A percentile compares a stretch with the other conserved stretches of the same genome.
phyloP scores from a whole-genome alignment of 2,888 invertebrate species.

The Thymelicus lineola region DNA sequence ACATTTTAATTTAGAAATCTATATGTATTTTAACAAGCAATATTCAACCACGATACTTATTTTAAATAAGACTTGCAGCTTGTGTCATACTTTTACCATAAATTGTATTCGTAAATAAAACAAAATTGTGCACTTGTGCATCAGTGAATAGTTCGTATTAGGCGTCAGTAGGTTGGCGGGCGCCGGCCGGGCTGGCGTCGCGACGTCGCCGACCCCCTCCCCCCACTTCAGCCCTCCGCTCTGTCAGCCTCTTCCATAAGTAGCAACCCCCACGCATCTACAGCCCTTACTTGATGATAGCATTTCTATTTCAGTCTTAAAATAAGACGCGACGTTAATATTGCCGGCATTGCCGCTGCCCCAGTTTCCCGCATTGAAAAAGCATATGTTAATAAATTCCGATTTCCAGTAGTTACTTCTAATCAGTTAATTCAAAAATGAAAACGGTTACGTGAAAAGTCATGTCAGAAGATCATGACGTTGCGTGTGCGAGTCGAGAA shows the following conservation, averaged over 20 bases:
- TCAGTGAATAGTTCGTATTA: slow-evolving; percentile 50
- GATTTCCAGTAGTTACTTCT: background rate
- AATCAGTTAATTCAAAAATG: slow-evolving; percentile 28
- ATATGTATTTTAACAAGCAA: too few relatives aligned
- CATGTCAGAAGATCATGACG: slow-evolving; percentile 77
- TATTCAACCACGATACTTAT: background rate
- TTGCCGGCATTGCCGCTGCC: background rate
- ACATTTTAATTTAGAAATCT: too few relatives aligned
- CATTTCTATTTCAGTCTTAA: slow-evolving; percentile 32
- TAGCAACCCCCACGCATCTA: slow-evolving; percentile 46
- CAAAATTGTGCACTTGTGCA: slow-evolving; percentile 42
- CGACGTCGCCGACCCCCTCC: slow-evolving; percentile 67
- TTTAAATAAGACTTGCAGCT: background rate
- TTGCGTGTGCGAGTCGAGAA: slow-evolving; percentile 58
- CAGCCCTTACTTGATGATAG: slow-evolving; percentile 30
- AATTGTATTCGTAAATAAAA: slow-evolving; percentile 20
- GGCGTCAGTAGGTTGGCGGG: slow-evolving; percentile 62
- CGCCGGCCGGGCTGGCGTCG: slow-evolving; percentile 82
- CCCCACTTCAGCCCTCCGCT: slow-evolving; percentile 43
- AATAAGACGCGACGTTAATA: slow-evolving; percentile 2
- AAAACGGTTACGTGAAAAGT: slow-evolving; percentile 50
- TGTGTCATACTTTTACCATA: background rate
- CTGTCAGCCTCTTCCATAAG: slow-evolving; percentile 21
- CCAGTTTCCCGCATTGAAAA: background rate
- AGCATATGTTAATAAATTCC: background rate